phyloP scores from a whole-genome alignment of 2,113 vertebrate genomes.

The Octodon degus region DNA sequence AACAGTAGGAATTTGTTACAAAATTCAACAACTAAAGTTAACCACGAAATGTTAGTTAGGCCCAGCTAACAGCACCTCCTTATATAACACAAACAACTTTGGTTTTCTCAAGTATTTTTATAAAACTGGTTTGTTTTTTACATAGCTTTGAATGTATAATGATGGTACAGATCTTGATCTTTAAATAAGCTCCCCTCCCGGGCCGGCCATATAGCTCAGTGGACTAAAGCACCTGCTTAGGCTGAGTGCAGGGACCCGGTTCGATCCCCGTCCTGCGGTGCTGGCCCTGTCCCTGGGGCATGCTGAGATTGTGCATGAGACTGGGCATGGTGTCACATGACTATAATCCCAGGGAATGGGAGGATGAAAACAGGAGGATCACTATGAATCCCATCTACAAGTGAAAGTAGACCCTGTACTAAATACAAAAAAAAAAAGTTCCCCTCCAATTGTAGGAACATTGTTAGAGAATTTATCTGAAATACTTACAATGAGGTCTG shows the following conservation, averaged over 20 bases:
- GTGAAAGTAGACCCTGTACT: too few species aligned
- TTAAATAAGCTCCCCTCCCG: neutral
- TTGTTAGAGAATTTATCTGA: neutral
- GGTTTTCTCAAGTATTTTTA: slow-evolving; percentile 7
- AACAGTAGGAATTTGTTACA: slow-evolving; percentile 21
- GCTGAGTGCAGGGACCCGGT: too few species aligned
- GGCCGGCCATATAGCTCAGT: too few species aligned
- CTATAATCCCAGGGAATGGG: too few species aligned
- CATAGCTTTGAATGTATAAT: neutral
- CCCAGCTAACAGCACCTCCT: neutral
- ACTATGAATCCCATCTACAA: too few species aligned
- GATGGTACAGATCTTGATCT: neutral
- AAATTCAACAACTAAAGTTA: slow-evolving; percentile 45
- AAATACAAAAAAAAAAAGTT: neutral
- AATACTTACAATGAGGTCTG: neutral
- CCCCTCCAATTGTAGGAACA: neutral
- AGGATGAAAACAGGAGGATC: too few species aligned
- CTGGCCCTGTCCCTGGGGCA: too few species aligned
- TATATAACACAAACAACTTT: slow-evolving; percentile 20
- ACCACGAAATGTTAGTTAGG: slow-evolving; percentile 49
- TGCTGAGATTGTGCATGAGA: too few species aligned
- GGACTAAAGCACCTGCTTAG: too few species aligned
- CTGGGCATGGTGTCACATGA: too few species aligned
- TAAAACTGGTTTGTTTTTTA: slow-evolving; percentile 10
- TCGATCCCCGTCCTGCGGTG: too few species aligned